Percentiles rank a stretch among this genome's conserved stretches.
Evolutionary conservation across 2,797 vertebrate species (phyloP).

Genomic region (Champsocephalus esox): DNA sequence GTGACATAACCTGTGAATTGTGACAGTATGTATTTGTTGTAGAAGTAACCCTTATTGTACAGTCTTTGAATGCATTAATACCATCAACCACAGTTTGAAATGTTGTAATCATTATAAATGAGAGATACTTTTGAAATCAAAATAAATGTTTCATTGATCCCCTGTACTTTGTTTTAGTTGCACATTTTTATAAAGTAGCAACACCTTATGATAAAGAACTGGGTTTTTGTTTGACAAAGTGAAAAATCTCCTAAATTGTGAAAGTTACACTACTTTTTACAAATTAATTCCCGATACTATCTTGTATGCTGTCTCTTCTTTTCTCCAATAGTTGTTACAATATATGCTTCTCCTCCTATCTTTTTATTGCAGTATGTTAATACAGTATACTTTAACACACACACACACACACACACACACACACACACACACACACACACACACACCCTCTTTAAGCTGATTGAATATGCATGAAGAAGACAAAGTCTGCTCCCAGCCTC

Average conservation of each 20-base stretch:
- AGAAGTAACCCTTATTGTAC: no score
- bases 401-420: not conserved
- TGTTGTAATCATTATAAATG: no score
- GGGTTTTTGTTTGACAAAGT: no score
- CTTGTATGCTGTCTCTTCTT: not conserved
- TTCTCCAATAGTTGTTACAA: not conserved
- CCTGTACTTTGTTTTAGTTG: no score
- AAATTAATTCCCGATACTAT: not conserved
- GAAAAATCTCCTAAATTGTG: not conserved
- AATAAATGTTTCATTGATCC: no score
- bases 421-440: not conserved
- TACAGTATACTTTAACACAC: not conserved
- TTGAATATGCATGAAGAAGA: slow-evolving; percentile 29
- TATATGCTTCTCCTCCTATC: not conserved
- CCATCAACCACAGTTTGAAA: no score
- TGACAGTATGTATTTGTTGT: no score
- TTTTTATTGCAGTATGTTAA: not conserved
- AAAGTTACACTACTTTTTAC: not conserved
- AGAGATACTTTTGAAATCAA: no score
- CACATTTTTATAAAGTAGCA: no score
- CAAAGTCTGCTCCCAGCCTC: not conserved
- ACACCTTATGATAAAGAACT: no score
- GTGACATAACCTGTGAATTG: no score
- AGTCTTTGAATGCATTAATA: no score
- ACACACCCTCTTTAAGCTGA: not conserved